Evolutionary conservation across 2,113 vertebrate species (phyloP), one percentile per base, ranked within the genome.

Genomic region (Chloebia gouldiae): DNA sequence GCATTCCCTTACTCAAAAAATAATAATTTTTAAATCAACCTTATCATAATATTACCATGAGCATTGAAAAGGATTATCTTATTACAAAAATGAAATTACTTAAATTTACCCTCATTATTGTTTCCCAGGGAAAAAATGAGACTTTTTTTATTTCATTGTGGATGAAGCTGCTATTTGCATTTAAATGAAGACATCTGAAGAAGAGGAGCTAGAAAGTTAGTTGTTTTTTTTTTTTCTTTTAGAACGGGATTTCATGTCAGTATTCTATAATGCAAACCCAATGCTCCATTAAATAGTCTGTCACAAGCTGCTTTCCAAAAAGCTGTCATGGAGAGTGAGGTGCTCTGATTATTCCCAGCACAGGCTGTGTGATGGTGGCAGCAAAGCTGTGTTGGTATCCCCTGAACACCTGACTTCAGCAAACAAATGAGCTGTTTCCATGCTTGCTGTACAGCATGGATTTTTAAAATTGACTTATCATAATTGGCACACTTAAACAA

Each of bases 151-250:
- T 94, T 94, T 97, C 92, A 80, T 73, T 81, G 47, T 64, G 66
- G 73, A 68, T 93, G 81, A 93, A 81, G 76, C 76, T 77, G 68
- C 66, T 92, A 97, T 95, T 97, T 96, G 95, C 96, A 97, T 97
- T 96, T 96, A 96, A 97, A 97, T 96, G 49, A 95, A 95, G 93
- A 81, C 64, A 92, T 95, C 93, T 92, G 72, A 95, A 96, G 81
- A 90, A 94, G n/a, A 96, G 37, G 73, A 89, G 76, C 75, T 68
- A 84, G 51, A 91, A 94, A 92, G 86, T 86, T 65, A 68, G 45
- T 30, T 10, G 4, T 12, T 63, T 42, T 51, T 75, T 35, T 39
- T 40, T 88, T 89, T 75, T 35, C 84, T 93, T 53, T 63, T 56
- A 88, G 92, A 85, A 92, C 86, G 56, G 79, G 51, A 94, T 93